Evolutionary conservation across 2,797 vertebrate genomes (phyloP).

Genomic region (Propithecus deckenii): DNA sequence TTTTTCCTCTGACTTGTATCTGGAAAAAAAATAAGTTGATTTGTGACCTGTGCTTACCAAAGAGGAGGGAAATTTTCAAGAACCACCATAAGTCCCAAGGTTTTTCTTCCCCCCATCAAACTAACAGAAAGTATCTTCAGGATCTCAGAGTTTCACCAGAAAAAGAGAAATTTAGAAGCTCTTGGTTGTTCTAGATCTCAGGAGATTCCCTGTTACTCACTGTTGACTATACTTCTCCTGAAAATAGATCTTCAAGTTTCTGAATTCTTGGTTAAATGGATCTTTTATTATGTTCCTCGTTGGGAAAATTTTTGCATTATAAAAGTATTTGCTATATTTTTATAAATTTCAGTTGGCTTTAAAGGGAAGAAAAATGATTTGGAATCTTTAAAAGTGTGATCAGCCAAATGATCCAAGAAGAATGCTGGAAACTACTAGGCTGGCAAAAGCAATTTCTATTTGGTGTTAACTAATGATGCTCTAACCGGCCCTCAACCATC

Average conservation of each 20-base stretch:
- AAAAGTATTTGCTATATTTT: not conserved
- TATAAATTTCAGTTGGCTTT: not conserved
- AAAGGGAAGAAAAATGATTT: not conserved
- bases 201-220: not conserved
- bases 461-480: not conserved
- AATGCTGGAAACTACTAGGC: not conserved
- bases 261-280: not conserved
- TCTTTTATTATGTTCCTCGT: not conserved
- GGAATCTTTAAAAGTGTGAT: not conserved
- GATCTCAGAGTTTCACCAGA: not conserved
- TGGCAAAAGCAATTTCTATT: not conserved
- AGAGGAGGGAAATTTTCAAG: not conserved
- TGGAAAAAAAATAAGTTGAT: not conserved
- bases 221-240: not conserved
- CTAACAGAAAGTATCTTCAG: not conserved
- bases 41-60: not conserved
- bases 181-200: not conserved
- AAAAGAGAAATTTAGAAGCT: not conserved
- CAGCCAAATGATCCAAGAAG: not conserved
- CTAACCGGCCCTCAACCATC: not conserved
- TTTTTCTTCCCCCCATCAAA: not conserved
- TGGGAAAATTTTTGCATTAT: not conserved
- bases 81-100: not conserved
- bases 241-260: not conserved
- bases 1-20: constrained; percentile 15